Evolutionary conservation across 1,140 invertebrate genomes (phyloP).

Genomic region (Drosophila sproati): DNA sequence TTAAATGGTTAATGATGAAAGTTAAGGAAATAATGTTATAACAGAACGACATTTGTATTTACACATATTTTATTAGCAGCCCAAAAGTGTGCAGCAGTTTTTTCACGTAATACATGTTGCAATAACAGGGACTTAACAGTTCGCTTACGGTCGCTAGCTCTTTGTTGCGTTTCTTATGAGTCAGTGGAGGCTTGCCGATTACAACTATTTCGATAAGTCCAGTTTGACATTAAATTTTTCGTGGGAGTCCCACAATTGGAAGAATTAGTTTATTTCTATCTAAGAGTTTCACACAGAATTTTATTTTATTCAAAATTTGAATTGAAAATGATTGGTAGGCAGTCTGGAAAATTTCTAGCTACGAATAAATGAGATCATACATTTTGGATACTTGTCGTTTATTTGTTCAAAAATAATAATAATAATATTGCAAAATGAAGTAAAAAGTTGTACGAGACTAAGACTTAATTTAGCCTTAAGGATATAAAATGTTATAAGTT

Average conservation of each 20-base stretch:
- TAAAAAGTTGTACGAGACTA: constrained; percentile 59
- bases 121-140: neutral
- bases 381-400: constrained; percentile 50
- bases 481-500: constrained; percentile 52
- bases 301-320: no score
- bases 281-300: no score
- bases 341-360: no score
- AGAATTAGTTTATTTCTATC: neutral
- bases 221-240: neutral
- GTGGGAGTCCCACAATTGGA: neutral
- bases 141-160: constrained; percentile 11
- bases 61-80: neutral
- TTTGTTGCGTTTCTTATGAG: neutral
- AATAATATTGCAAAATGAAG: constrained; percentile 76
- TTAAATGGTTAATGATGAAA: no score
- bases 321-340: no score
- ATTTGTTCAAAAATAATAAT: constrained; percentile 71
- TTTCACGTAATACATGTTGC: neutral
- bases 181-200: constrained; percentile 21
- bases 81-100: constrained; percentile 17
- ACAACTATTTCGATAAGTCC: constrained; percentile 2
- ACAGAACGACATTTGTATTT: no score
- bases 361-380: no score
- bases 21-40: no score
- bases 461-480: constrained; percentile 70